Conservation (phyloP, 2,888 invertebrate species). For the Noctua janthe region DNA sequence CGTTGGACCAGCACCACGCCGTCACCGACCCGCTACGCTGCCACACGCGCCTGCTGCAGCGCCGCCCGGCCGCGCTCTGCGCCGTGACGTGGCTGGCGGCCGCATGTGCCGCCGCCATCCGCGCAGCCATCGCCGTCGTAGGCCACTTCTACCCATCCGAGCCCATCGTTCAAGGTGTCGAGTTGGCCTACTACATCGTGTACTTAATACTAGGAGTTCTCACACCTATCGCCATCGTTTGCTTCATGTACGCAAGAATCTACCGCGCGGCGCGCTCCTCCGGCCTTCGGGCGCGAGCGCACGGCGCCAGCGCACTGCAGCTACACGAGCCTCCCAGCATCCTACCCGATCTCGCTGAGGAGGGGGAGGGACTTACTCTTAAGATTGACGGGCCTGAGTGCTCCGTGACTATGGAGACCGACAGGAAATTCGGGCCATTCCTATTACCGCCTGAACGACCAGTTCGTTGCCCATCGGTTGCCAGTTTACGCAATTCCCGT, state of each 20-base stretch:
- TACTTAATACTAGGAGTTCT: conserved; percentile 83
- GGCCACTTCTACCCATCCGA: conserved; percentile 80
- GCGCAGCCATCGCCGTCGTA: conserved; percentile 80
- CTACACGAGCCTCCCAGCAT: conserved; percentile 85
- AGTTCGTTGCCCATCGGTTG: conserved; percentile 86
- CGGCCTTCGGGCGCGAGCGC: conserved; percentile 87
- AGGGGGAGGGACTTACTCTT: conserved; percentile 86
- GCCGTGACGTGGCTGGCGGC: conserved; percentile 90
- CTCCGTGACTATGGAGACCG: conserved; percentile 72
- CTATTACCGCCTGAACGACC: conserved; percentile 86
- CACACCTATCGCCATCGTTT: conserved; percentile 91
- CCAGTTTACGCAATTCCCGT: conserved; percentile 84
- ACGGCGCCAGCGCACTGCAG: conserved; percentile 89
- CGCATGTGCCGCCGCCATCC: conserved; percentile 80
- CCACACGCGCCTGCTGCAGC: conserved; percentile 87
- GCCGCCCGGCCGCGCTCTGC: conserved; percentile 86
- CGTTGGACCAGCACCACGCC: conserved; percentile 90
- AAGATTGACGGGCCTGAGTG: conserved; percentile 84
- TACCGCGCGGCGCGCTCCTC: conserved; percentile 94
- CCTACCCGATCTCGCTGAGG: conserved; percentile 84
- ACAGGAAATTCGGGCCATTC: conserved; percentile 86
- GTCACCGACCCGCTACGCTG: conserved; percentile 89
- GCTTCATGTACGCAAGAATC: conserved; percentile 94
- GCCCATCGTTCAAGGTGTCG: conserved; percentile 78
- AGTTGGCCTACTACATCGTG: conserved; percentile 82